Conservation (phyloP, 2,888 invertebrate genomes). For the Caenorhabditis plicata region DNA sequence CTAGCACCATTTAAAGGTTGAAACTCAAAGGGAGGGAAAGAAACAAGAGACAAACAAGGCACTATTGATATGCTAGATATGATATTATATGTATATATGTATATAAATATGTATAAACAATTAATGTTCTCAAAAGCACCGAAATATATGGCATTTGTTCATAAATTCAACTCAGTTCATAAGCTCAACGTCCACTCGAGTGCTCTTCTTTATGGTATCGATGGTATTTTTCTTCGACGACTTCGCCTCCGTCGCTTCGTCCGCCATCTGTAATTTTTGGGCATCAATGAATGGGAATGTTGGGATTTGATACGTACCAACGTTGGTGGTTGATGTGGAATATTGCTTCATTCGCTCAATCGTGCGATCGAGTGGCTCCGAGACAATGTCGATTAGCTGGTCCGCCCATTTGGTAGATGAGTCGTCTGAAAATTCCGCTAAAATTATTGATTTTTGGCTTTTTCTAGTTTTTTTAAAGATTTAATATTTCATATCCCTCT, state of each 20-base stretch:
- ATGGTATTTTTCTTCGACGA: conserved; percentile 59
- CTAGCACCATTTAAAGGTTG: too few species aligned
- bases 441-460: background rate
- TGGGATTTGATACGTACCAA: conserved; percentile 47
- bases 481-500: too few species aligned
- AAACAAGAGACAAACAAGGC: too few species aligned
- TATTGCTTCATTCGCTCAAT: conserved; percentile 64
- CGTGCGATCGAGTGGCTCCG: conserved; percentile 65
- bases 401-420: conserved; percentile 62
- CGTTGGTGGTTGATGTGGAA: conserved; percentile 59
- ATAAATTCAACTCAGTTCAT: too few species aligned
- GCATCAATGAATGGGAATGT: background rate
- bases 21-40: too few species aligned
- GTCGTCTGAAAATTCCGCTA: conserved; percentile 22
- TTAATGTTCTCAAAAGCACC: too few species aligned
- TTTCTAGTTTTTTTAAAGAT: background rate
- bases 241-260: conserved; percentile 44
- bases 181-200: conserved; percentile 5
- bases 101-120: too few species aligned
- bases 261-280: conserved; percentile 14
- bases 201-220: conserved; percentile 53
- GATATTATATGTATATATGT: too few species aligned
- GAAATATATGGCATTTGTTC: too few species aligned
- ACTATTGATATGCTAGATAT: too few species aligned
- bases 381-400: conserved; percentile 65